Base-by-base conservation (phyloP, 1,140 invertebrate genomes). In the Planococcus citri region DNA sequence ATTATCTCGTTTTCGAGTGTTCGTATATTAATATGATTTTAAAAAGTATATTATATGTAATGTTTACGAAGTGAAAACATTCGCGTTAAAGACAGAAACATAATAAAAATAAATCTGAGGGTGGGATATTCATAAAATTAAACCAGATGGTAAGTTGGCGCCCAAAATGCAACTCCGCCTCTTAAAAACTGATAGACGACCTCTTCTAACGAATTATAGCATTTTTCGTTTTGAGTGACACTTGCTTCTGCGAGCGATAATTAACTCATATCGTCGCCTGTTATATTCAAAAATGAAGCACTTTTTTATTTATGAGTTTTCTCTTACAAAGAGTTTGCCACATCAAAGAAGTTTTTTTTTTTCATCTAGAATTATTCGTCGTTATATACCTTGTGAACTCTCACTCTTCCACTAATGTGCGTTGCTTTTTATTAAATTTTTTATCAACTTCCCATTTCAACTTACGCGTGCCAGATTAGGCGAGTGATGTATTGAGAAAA, bases 131-230 rank as follows among this genome's bases (percentile, higher is more conserved):
- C 60, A 64, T 64, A 24, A 64, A 25, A 64, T 64, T 27, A 51
- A 9, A 64, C 60, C 60, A 64, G 21, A 64, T 64, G 60, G 60
- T 64, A 64, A 64, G 60, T 64, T 64, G 60, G 60, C 60, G 60
- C 60, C 60, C 60, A 64, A 64, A 64, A 64, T 64, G 60, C 60
- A 64, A 64, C 60, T 64, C 60, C 60, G 60, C 60, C 60, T 64
- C 60, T 64, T 27, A 64, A 64, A 64, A 64, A 64, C 60, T 64
- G 22, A 64, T 64, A 64, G 60, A 64, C 60, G 60, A 64, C 60
- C 60, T 64, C 60, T 64, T 64, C 60, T 20, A 64, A 64, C 60
- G 60, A 64, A 64, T 64, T 64, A 64, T 64, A 25, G 22, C 60
- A 64, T 64, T 64, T 64, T 64, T 64, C 25, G 60, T 27, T 64